Evolutionary conservation across 2,113 vertebrate genomes (phyloP), one percentile per base, ranked within the genome.

Genomic region (Oxyura jamaicensis): DNA sequence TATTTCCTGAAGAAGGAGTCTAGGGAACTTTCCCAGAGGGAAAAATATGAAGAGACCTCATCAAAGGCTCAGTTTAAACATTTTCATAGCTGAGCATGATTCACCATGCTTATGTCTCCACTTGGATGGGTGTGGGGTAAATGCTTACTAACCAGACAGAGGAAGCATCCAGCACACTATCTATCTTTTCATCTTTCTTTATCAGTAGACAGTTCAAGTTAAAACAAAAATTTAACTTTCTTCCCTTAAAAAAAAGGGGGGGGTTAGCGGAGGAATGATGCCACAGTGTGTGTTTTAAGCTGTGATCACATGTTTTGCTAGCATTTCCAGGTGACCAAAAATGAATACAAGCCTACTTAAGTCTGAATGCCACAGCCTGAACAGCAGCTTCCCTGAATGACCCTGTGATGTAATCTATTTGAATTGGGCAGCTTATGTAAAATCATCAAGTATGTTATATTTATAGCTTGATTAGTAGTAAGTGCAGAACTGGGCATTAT

Each of bases 1-100:
- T 60, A 67, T 83, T 96, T 96, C 82, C 78, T 91, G 50, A 55
- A 63, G 26, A 82, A 88, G 41, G 55, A 79, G 18, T 79, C 75
- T 55, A 56, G 35, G 14, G 44, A 90, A 73, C 74, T 74, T 76
- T 87, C 59, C 48, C 35, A 77, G 50, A 69, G 44, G 55, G 39
- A 65, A 88, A 83, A 78, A 69, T 11, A 65, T 42, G 21, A 53
- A 82, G 14, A 90, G 91, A 74, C 31, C 65, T 94, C 77, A 88
- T 91, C 90, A 96, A 96, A 96, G 77, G 29, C 36, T 96, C 42
- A 26, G 11, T 77, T 80, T 86, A 78, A 79, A 66, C 29, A 62
- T 81, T 82, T 83, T 91, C 69, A 75, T 53, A 50, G 33, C 68
- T 55, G 84, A 58, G 36, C 33, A 72, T 74, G 78, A 87, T 53